These are phyloP conservation scores for Cosmopolites sordidus DNA, from an alignment of 2,888 invertebrate species.

Conservation along the genomic window DNA sequence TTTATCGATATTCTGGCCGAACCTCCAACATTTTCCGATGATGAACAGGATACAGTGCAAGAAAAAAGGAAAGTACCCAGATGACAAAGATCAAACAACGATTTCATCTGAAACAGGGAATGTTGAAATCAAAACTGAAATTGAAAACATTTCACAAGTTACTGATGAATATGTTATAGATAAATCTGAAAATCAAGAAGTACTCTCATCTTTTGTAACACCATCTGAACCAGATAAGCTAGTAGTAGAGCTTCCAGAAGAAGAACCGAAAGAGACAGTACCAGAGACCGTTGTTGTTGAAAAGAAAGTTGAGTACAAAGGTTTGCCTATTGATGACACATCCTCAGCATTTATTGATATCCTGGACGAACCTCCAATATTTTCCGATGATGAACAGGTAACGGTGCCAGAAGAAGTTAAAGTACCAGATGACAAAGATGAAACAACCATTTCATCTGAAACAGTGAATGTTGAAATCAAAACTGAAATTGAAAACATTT, in stretches of 20 bases:
- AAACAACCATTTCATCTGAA: no score
- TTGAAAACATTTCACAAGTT: no score
- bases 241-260: no score
- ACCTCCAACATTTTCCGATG: slow-evolving; percentile 36
- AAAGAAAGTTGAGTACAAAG: slow-evolving; percentile 30
- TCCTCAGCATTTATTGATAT: slow-evolving; percentile 33
- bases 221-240: slow-evolving; percentile 16
- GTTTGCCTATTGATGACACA: slow-evolving; percentile 33
- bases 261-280: background rate
- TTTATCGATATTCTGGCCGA: slow-evolving; percentile 36
- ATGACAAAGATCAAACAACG: no score
- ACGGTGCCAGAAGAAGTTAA: background rate
- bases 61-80: no score
- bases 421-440: no score
- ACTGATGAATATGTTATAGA: no score
- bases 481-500: no score
- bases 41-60: background rate
- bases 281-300: background rate
- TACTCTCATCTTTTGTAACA: slow-evolving; percentile 10
- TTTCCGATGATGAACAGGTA: slow-evolving; percentile 34
- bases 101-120: no score
- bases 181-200: slow-evolving; percentile 1
- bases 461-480: no score
- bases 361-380: slow-evolving; percentile 38
- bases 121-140: no score